These are phyloP conservation scores for Campylorhamphus procurvoides DNA, from an alignment of 2,113 vertebrate species.

Conservation along the genomic window DNA sequence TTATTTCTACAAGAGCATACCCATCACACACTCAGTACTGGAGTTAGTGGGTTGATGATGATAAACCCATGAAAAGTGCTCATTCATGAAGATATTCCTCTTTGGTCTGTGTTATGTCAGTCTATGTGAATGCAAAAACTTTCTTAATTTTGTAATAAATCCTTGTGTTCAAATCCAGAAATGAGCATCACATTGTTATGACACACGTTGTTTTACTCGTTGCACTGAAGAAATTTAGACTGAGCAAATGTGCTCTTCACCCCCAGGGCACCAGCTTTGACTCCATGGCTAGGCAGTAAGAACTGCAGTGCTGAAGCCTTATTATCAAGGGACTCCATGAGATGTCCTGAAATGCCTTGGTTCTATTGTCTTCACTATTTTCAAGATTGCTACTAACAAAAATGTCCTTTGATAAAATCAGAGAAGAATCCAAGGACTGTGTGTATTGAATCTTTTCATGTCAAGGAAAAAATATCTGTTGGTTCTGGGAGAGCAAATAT, in stretches of 20 bases:
- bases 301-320: background rate
- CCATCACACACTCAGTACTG: background rate
- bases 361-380: background rate
- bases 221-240: background rate
- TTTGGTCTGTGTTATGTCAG: background rate
- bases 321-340: background rate
- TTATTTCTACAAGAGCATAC: background rate
- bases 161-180: background rate
- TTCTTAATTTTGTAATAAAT: background rate
- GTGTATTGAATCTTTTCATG: background rate
- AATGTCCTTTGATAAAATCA: background rate
- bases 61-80: background rate
- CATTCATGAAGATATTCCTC: background rate
- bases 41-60: background rate
- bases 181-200: background rate
- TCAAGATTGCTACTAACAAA: background rate
- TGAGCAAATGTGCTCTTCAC: background rate
- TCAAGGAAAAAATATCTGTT: background rate
- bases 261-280: background rate
- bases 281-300: background rate
- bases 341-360: background rate
- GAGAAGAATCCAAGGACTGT: background rate
- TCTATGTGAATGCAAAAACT: fast-evolving
- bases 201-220: background rate
- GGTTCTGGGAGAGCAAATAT: background rate